Evolutionary conservation across 1,140 invertebrate species (phyloP).

Genomic region (Zaprionus davidi): DNA sequence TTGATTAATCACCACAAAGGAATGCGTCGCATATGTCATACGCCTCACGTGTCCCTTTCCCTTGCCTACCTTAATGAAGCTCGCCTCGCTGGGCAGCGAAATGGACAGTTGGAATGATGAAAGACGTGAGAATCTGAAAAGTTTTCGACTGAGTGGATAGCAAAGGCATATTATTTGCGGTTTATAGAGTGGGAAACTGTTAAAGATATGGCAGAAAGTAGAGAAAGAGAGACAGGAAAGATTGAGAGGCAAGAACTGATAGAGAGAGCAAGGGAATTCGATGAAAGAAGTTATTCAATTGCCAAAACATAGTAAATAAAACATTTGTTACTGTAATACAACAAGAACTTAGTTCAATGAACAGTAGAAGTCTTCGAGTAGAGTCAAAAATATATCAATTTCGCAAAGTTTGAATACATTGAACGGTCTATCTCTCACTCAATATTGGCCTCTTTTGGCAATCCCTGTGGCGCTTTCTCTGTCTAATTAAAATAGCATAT

Average conservation of each 20-base stretch:
- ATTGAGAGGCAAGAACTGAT: no score
- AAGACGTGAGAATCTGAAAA: background rate
- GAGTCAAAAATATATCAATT: no score
- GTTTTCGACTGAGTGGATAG: background rate
- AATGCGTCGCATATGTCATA: constrained; percentile 4
- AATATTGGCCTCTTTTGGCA: background rate
- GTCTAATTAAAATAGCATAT: constrained; percentile 70
- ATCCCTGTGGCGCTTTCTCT: constrained; percentile 9
- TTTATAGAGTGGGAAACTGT: no score
- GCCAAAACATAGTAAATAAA: no score
- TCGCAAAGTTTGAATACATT: background rate
- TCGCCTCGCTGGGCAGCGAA: background rate
- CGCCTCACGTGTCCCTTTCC: background rate
- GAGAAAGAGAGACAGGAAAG: background rate
- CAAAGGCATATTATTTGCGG: background rate
- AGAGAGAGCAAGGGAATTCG: background rate
- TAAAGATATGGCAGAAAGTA: background rate
- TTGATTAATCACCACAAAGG: background rate
- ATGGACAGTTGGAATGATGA: background rate
- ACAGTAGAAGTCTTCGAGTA: no score
- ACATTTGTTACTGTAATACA: no score
- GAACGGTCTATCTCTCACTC: background rate
- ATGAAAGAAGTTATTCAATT: no score
- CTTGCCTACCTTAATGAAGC: background rate
- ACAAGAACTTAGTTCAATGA: no score